Percentiles rank a stretch among this genome's conserved stretches.
phyloP scores from a whole-genome alignment of 2,113 vertebrate species.

The Felis chaus region DNA sequence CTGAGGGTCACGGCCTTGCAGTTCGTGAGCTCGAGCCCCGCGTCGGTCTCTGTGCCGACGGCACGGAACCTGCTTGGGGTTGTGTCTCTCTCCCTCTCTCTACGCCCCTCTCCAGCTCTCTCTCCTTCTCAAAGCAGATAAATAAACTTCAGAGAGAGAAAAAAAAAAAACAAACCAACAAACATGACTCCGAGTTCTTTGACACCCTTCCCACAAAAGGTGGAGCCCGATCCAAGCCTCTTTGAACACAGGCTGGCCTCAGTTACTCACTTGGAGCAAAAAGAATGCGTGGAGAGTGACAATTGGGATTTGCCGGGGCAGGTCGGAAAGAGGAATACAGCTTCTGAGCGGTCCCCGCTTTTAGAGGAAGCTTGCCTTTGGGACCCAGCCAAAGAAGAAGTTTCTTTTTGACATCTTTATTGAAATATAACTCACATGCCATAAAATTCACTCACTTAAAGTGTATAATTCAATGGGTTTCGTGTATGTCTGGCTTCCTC shows the following conservation, averaged over 20 bases:
- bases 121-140: no score
- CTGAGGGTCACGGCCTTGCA: no score
- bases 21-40: no score
- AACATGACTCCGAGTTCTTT: neutral
- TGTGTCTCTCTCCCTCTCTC: no score
- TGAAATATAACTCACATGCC: constrained; percentile 50
- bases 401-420: constrained; percentile 52
- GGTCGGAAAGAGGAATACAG: neutral
- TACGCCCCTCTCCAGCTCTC: no score
- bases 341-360: neutral
- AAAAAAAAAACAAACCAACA: no score
- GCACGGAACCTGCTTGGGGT: no score
- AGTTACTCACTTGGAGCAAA: neutral
- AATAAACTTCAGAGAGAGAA: no score
- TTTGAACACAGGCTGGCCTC: neutral
- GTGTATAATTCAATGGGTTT: constrained; percentile 13
- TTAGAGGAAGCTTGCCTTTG: neutral
- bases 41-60: no score
- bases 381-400: neutral
- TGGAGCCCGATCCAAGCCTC: neutral
- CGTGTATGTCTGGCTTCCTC: neutral
- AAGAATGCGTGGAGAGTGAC: neutral
- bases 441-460: constrained; percentile 36
- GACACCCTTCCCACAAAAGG: neutral
- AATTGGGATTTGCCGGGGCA: neutral